Evolutionary conservation across 2,888 invertebrate genomes (phyloP).

Genomic region (Erebia ligea): DNA sequence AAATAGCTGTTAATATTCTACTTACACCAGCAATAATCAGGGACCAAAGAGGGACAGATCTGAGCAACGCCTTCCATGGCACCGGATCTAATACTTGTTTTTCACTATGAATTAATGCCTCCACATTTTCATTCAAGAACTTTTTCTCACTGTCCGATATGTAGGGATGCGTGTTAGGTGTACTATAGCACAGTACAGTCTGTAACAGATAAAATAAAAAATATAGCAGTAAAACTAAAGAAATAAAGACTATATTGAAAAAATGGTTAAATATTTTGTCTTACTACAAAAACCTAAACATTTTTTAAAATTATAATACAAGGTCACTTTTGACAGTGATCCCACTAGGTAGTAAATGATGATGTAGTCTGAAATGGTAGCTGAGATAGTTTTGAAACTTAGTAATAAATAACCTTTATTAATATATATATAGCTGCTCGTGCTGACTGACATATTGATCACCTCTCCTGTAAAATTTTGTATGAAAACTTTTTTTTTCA

Average conservation of each 20-base stretch:
- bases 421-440: too few relatives aligned
- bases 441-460: too few relatives aligned
- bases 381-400: too few relatives aligned
- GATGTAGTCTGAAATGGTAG: too few relatives aligned
- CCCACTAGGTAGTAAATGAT: neutral
- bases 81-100: conserved; percentile 80
- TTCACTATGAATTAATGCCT: conserved; percentile 68
- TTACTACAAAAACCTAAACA: neutral
- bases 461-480: too few relatives aligned
- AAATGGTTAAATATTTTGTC: neutral
- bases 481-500: too few relatives aligned
- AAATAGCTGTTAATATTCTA: conserved; percentile 35
- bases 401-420: too few relatives aligned
- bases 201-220: conserved; percentile 47
- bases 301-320: neutral
- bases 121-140: conserved; percentile 83
- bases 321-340: neutral
- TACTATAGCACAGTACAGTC: conserved; percentile 76
- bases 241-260: neutral
- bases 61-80: conserved; percentile 87
- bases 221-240: neutral
- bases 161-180: conserved; percentile 79
- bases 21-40: conserved; percentile 87
- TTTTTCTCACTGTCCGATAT: conserved; percentile 80
- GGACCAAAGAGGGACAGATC: conserved; percentile 87